phyloP scores from a whole-genome alignment of 92 coral and sea anemone species.

The Parazoanthus darwini region DNA sequence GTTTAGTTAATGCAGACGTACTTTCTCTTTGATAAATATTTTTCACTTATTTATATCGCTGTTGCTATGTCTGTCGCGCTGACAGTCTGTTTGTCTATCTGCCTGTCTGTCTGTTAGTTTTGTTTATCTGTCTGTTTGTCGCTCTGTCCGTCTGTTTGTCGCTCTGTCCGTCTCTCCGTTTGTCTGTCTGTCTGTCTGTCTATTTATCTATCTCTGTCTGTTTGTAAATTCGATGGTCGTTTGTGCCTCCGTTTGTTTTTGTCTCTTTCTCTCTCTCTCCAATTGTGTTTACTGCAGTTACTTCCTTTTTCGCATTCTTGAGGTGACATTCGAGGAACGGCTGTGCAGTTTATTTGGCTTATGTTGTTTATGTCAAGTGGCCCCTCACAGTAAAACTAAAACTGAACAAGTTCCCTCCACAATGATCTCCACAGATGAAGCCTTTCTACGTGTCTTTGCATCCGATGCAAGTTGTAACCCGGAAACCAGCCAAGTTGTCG shows the following conservation, averaged over 20 bases:
- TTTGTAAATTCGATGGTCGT: not conserved
- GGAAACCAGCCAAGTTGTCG: slow-evolving; percentile 17
- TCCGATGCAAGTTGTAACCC: slow-evolving; percentile 31
- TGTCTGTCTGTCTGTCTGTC: not conserved
- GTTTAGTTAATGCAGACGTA: not conserved
- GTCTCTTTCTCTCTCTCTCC: not conserved
- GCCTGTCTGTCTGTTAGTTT: not conserved
- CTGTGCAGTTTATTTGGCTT: not conserved
- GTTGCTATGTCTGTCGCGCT: not conserved
- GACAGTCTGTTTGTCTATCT: not conserved
- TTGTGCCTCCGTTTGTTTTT: not conserved
- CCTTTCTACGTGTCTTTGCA: slow-evolving; percentile 16
- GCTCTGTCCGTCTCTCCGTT: not conserved
- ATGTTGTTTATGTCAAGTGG: too few relatives aligned
- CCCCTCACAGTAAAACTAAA: too few relatives aligned
- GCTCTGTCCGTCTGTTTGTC: not conserved
- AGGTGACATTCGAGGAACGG: too few relatives aligned
- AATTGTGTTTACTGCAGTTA: too few relatives aligned
- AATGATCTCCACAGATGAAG: slow-evolving; percentile 11
- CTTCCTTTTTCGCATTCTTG: too few relatives aligned
- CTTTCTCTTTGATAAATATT: not conserved
- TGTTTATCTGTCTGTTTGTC: not conserved
- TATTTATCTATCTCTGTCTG: not conserved
- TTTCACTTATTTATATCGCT: not conserved
- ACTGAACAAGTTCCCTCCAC: not conserved